Evolutionary conservation across 2,797 vertebrate species (phyloP), one percentile per base, ranked within the genome.

Genomic region (Chelon labrosus): DNA sequence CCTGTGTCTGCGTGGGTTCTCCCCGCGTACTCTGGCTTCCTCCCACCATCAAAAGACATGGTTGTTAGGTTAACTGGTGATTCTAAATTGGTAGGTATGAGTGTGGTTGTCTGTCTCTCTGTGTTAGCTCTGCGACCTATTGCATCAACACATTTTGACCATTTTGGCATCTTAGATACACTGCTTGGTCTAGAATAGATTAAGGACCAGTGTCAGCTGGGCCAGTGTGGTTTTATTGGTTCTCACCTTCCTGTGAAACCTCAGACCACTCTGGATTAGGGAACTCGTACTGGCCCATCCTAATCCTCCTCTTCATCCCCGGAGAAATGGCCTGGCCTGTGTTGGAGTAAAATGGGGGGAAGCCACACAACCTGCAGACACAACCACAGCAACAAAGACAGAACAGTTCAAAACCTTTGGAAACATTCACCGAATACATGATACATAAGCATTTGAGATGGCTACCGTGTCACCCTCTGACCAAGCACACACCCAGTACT

Each of bases 281-380:
- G 85, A 99, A 99, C 74, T 97, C 97, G 13, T 99, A 99, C 44
- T 99, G 97, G 66, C 98, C 98, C 95, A 98, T 96, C 27, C 97
- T 94, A 89, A 99, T 99, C 77, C 98, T 95, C 74, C 94, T 96
- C 91, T 99, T 99, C 98, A 99, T 99, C 10, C 98, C 98, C 0
- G 98, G 98, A 58, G 98, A 99, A 88, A 99, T 98, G 80, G 98
- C 97, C 89, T 98, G 98, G 69, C 98, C 98, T 0, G 97, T 99
- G 91, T 98, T 99, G 62, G 98, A 99, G 92, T 99, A 99, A 93
- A 99, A 99, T 0, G 98, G 98, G 42, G 98, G 98, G 80, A 97
- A 99, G 41, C 98, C 98, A 69, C 98, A 99, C 63, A 99, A 87
- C 80, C 98, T 99, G 81, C 31, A 80, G 27, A 64, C 5, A 70